Conservation (phyloP, 2,797 vertebrate species). For the Arrhamphus sclerolepis region DNA sequence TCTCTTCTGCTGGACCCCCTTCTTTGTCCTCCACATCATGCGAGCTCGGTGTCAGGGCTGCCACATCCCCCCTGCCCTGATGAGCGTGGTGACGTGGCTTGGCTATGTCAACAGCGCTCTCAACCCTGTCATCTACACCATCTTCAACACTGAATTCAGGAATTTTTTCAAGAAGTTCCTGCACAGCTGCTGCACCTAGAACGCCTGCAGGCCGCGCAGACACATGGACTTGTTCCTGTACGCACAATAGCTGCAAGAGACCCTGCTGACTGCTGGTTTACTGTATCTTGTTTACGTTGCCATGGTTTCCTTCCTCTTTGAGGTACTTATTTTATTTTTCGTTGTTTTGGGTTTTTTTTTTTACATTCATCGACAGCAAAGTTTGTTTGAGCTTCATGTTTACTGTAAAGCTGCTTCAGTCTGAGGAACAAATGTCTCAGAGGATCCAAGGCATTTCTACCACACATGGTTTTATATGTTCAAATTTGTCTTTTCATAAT, state of each 20-base stretch:
- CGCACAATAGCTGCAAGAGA: slow-evolving; percentile 17
- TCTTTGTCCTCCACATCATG: slow-evolving; percentile 93
- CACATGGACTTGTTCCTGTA: not conserved
- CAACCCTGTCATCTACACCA: slow-evolving; percentile 93
- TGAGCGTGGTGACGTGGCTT: slow-evolving; percentile 95
- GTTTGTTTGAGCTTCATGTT: slow-evolving; percentile 45
- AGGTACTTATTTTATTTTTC: not conserved
- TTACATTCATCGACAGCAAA: slow-evolving; percentile 43
- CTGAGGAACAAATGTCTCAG: slow-evolving; percentile 21
- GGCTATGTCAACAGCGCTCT: slow-evolving; percentile 96
- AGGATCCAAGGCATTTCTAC: slow-evolving; percentile 4
- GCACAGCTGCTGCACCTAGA: slow-evolving; percentile 70
- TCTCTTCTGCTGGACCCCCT: slow-evolving; percentile 97
- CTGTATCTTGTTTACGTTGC: slow-evolving; percentile 20
- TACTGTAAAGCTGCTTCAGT: slow-evolving; percentile 25
- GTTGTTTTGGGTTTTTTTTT: slow-evolving; percentile 47
- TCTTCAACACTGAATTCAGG: slow-evolving; percentile 94
- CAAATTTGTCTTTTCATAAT: slow-evolving; percentile 59
- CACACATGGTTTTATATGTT: slow-evolving; percentile 56
- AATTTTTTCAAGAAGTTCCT: slow-evolving; percentile 89
- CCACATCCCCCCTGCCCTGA: slow-evolving; percentile 80
- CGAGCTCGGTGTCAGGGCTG: slow-evolving; percentile 87
- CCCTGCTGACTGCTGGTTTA: not conserved
- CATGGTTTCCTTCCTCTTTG: slow-evolving; percentile 32
- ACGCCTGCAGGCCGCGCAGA: not conserved